These are phyloP conservation scores for Drepana arcuata DNA, from an alignment of 1,140 invertebrate species.

Conservation along the genomic window DNA sequence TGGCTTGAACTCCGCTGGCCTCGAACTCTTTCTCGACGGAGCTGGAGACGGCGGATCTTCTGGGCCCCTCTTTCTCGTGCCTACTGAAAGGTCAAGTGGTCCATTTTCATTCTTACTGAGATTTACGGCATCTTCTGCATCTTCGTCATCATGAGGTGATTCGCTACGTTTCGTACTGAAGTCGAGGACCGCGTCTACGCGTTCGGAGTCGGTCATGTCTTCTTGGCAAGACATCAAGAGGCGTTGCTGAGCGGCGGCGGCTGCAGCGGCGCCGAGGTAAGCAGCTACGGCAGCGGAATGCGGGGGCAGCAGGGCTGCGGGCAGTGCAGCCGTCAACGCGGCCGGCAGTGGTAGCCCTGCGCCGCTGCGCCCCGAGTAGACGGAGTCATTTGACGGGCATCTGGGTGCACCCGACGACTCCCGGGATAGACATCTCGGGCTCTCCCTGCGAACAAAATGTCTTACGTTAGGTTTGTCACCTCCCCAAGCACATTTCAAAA, in stretches of 20 bases:
- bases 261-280: conserved; percentile 78
- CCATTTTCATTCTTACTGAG: conserved; percentile 81
- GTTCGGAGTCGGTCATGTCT: conserved; percentile 72
- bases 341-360: conserved; percentile 71
- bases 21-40: conserved; percentile 76
- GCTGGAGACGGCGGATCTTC: conserved; percentile 77
- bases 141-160: conserved; percentile 71
- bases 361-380: conserved; percentile 77
- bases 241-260: conserved; percentile 79
- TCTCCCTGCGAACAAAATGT: conserved; percentile 80
- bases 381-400: conserved; percentile 78
- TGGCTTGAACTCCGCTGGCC: conserved; percentile 77
- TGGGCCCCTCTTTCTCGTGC: conserved; percentile 79
- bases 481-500: no score
- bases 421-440: conserved; percentile 83
- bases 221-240: conserved; percentile 83
- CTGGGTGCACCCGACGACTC: conserved; percentile 80
- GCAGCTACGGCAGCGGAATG: conserved; percentile 85
- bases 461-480: conserved; percentile 10
- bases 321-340: conserved; percentile 67
- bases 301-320: conserved; percentile 77
- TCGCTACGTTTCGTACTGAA: conserved; percentile 80
- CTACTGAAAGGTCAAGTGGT: conserved; percentile 85
- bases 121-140: conserved; percentile 77
- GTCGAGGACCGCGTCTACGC: conserved; percentile 77